Percentiles rank a stretch among this genome's conserved stretches.
These are phyloP conservation scores for Bos taurus DNA, from an alignment of 2,113 vertebrate species.

Conservation along the genomic window DNA sequence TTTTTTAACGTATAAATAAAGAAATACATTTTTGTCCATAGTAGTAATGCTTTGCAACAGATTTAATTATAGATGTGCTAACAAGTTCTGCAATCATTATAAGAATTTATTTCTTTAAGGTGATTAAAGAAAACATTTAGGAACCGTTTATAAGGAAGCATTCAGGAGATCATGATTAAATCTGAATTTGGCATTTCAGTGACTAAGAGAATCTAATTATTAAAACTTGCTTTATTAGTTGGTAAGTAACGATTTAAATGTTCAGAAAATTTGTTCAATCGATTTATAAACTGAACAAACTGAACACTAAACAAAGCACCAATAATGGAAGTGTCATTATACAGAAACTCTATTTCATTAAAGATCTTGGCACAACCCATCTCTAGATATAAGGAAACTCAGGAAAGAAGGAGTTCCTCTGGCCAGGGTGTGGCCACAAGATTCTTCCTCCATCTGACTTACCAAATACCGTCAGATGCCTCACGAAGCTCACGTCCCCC, in stretches of 20 bases:
- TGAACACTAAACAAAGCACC: not conserved
- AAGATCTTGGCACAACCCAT: not conserved
- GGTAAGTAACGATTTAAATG: not conserved
- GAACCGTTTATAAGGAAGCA: not conserved
- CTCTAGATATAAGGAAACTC: not conserved
- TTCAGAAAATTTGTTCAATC: not conserved
- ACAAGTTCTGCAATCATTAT: not conserved
- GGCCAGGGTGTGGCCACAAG: not conserved
- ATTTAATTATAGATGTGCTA: not conserved
- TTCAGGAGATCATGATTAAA: not conserved
- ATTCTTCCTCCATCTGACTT: not conserved
- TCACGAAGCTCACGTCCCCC: constrained; percentile 91
- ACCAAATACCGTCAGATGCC: constrained; percentile 88
- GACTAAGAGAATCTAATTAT: not conserved
- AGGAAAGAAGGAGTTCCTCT: not conserved
- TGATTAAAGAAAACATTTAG: not conserved
- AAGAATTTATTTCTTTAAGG: not conserved
- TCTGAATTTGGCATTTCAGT: not conserved
- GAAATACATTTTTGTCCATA: not conserved
- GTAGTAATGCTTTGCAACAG: not conserved
- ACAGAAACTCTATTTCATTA: not conserved
- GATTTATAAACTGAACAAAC: not conserved
- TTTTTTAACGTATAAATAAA: not conserved
- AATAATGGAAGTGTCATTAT: not conserved
- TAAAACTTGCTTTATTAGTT: not conserved